phyloP scores from a whole-genome alignment of 2,113 vertebrate genomes.

The Sapayoa aenigma region DNA sequence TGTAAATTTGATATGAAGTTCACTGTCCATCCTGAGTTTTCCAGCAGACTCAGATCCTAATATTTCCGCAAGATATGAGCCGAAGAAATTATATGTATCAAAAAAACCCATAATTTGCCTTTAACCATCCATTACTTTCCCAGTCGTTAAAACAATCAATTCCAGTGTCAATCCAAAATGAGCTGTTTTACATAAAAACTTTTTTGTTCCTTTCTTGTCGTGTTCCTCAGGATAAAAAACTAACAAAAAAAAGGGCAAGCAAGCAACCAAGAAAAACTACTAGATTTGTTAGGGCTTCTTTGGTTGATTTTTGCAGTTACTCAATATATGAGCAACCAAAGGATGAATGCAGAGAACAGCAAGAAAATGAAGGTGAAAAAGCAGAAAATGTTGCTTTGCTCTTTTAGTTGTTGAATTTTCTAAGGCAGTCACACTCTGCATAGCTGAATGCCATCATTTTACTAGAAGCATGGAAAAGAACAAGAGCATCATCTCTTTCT shows the following conservation, averaged over 20 bases:
- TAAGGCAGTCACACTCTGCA: not conserved
- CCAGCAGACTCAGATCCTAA: not conserved
- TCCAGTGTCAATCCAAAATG: not conserved
- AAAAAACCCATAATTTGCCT: not conserved
- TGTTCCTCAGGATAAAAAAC: not conserved
- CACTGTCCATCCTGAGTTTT: not conserved
- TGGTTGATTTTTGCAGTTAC: not conserved
- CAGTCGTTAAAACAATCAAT: slow-evolving; percentile 22
- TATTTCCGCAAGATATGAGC: not conserved
- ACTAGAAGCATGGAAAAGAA: not conserved
- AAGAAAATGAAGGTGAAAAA: not conserved
- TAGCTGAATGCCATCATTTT: not conserved
- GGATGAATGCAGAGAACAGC: not conserved
- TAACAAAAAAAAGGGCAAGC: not conserved
- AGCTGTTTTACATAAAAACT: not conserved
- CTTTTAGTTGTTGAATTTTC: not conserved
- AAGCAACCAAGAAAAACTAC: not conserved
- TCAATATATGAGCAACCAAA: not conserved
- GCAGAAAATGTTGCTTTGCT: not conserved
- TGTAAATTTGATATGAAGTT: not conserved
- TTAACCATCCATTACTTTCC: not conserved
- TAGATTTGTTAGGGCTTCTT: not conserved
- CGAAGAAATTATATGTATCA: not conserved
- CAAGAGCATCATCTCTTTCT: not conserved
- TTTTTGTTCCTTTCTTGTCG: not conserved